Percentiles rank a stretch among this genome's conserved stretches.
phyloP scores from a whole-genome alignment of 2,113 vertebrate genomes.

The Chaetorhynchus papuensis region DNA sequence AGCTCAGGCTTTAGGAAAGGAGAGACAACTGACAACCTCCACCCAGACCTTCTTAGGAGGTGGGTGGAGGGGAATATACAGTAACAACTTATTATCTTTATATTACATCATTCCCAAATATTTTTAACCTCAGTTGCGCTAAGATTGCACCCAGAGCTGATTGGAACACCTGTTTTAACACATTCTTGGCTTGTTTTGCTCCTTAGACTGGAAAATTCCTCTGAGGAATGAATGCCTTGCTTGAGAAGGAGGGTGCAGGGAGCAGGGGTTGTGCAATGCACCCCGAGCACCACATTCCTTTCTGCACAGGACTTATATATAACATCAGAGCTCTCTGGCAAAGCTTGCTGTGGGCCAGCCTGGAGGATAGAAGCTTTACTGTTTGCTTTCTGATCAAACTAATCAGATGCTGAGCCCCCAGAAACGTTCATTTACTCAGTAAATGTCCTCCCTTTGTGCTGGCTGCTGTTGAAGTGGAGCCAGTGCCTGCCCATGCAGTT shows the following conservation, averaged over 20 bases:
- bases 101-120: constrained; percentile 46
- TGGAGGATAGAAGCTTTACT: background rate
- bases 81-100: background rate
- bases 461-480: background rate
- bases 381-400: background rate
- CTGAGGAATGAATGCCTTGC: background rate
- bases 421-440: background rate
- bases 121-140: constrained; percentile 48
- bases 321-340: background rate
- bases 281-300: background rate
- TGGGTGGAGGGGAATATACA: background rate
- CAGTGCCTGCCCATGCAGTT: background rate
- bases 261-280: constrained; percentile 22
- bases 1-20: background rate
- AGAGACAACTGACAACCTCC: background rate
- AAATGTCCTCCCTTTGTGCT: background rate
- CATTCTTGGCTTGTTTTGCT: constrained; percentile 53
- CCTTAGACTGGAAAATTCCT: constrained; percentile 48
- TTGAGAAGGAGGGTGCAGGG: constrained; percentile 35
- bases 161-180: constrained; percentile 56
- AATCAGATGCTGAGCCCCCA: background rate
- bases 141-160: constrained; percentile 9
- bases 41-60: background rate
- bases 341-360: background rate
- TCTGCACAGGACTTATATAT: background rate